Evolutionary conservation across 2,888 invertebrate genomes (phyloP), one percentile per base, ranked within the genome.

Genomic region (Nymphalis urticae): DNA sequence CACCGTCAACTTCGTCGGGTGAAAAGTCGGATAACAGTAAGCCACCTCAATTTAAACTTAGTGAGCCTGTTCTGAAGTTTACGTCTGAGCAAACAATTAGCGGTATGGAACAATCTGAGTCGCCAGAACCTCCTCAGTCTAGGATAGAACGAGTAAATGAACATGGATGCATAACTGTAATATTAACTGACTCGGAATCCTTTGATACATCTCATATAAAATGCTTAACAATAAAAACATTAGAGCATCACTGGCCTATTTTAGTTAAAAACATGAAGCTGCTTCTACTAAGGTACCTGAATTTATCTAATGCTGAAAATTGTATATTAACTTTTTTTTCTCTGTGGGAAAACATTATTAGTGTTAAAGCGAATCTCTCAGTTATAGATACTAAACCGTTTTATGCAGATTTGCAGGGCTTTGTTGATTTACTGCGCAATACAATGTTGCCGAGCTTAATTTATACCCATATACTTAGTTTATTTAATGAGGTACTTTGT

Each of bases 401-500:
- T 85, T 97, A 97, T 84, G 96, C 96, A 0, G 96, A 97, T 81
- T 87, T 97, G 75, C 96, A 97, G 77, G 95, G 95, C 78, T 96
- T 97, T 86, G 96, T 97, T 17, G 94, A 95, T 70, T 89, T 96
- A 71, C 85, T 96, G 67, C 92, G 95, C 58, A 95, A 94, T 82
- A 95, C 94, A 68, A 93, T 94, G 75, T 89, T 97, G n/a, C 96
- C 97, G 0, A 95, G 96, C 72, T 94, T 97, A 61, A 95, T 97
- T 76, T 97, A 97, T 94, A 95, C 96, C 78, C 97, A 97, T 87
- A 93, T 97, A 79, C 86, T 98, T 72, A 96, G 96, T 76, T 91
- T 98, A 48, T 97, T 97, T 77, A 97, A 97, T 85, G 97, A 98
- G 88, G 97, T 97, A 10, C 87, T 98, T 64, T 98, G 98, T 86